These are phyloP conservation scores for Pempheris klunzingeri DNA, from an alignment of 2,797 vertebrate genomes.

Conservation along the genomic window DNA sequence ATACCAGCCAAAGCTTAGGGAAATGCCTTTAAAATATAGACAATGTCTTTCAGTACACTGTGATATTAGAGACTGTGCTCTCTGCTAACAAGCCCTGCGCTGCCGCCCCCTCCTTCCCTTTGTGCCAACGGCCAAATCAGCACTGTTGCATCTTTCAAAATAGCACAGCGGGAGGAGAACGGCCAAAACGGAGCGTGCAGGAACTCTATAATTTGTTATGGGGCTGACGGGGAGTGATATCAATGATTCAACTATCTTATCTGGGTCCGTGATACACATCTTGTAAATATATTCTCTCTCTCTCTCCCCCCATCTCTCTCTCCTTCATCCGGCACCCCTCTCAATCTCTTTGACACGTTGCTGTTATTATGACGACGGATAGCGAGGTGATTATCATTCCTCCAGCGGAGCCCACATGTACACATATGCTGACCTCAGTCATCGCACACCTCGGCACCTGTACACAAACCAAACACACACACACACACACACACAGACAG, in stretches of 20 bases:
- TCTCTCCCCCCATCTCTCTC: slow-evolving; percentile 39
- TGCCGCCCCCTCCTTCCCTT: slow-evolving; percentile 39
- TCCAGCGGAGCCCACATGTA: slow-evolving; percentile 65
- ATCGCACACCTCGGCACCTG: slow-evolving; percentile 54
- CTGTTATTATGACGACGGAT: slow-evolving; percentile 80
- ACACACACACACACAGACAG: slow-evolving; percentile 21
- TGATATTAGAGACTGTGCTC: slow-evolving; percentile 39
- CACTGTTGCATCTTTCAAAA: slow-evolving; percentile 73
- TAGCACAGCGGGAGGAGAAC: slow-evolving; percentile 62
- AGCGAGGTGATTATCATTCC: slow-evolving; percentile 84
- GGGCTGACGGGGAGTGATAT: slow-evolving; percentile 62
- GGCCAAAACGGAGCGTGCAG: slow-evolving; percentile 64
- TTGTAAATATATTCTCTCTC: slow-evolving; percentile 68
- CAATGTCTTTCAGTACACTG: background rate
- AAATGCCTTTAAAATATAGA: slow-evolving; percentile 8
- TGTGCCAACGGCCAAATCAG: slow-evolving; percentile 68
- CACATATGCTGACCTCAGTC: slow-evolving; percentile 73
- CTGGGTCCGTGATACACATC: slow-evolving; percentile 66
- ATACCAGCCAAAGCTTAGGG: background rate
- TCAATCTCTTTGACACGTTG: slow-evolving; percentile 73
- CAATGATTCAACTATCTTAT: slow-evolving; percentile 74
- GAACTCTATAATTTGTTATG: slow-evolving; percentile 76
- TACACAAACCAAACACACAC: slow-evolving; percentile 7
- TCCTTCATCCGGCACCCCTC: slow-evolving; percentile 47
- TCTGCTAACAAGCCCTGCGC: slow-evolving; percentile 56